Conservation (phyloP, 2,797 vertebrate species). For the Anolis apletophallus region DNA sequence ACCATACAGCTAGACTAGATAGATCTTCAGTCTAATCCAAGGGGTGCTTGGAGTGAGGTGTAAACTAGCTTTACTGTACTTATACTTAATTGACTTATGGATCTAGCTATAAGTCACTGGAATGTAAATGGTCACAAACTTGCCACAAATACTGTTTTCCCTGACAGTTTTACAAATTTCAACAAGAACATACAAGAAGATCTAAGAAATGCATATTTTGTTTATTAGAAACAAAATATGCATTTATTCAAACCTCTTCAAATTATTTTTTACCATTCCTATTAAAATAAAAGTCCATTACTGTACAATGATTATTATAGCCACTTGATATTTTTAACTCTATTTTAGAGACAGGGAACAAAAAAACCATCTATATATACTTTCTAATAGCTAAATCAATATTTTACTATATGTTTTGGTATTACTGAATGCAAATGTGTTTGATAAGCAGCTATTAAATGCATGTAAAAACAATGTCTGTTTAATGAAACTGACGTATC, state of each 20-base stretch:
- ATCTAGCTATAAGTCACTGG: background rate
- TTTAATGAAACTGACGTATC: background rate
- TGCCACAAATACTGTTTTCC: background rate
- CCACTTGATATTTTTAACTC: background rate
- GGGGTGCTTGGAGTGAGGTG: background rate
- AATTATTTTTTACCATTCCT: too few species aligned
- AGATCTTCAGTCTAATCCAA: background rate
- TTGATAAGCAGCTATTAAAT: background rate
- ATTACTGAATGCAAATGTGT: background rate
- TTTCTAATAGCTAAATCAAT: background rate
- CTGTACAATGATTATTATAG: background rate
- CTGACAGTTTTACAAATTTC: background rate
- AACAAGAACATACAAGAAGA: background rate
- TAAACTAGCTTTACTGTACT: background rate
- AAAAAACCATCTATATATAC: background rate
- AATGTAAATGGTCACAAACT: background rate
- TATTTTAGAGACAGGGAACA: background rate
- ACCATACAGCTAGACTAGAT: background rate
- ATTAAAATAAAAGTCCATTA: background rate
- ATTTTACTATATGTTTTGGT: background rate
- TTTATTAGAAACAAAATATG: background rate
- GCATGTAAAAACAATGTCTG: background rate
- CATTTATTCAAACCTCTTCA: background rate
- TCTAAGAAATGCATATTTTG: too few species aligned
- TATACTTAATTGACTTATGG: background rate